Percentiles rank a stretch among this genome's conserved stretches.
phyloP scores from a whole-genome alignment of 2,888 invertebrate species.

The Drosophila emarginata region DNA sequence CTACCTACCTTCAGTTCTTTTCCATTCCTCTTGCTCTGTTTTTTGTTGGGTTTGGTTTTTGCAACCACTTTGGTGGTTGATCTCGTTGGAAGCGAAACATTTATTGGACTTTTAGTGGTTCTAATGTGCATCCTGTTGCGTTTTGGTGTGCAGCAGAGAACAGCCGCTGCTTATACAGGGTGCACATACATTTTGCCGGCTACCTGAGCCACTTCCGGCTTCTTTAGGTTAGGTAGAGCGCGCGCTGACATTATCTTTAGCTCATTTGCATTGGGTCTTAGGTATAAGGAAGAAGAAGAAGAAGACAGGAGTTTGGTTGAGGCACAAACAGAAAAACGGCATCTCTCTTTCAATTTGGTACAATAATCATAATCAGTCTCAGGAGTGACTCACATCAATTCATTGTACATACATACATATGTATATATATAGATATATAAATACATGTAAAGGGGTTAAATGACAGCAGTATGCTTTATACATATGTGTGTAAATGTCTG shows the following conservation, averaged over 20 bases:
- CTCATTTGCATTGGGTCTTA: conserved; percentile 37
- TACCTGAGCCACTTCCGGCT: conserved; percentile 73
- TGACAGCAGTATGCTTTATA: conserved; percentile 4
- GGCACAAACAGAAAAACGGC: not conserved
- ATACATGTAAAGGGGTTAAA: conserved; percentile 42
- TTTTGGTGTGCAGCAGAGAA: conserved; percentile 4
- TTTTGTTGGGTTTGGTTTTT: conserved; percentile 7
- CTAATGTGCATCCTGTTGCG: conserved; percentile 76
- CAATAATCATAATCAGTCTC: conserved; percentile 56
- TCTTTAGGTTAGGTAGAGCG: not conserved
- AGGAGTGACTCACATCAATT: conserved; percentile 39
- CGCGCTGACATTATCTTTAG: not conserved
- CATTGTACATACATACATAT: conserved; percentile 21
- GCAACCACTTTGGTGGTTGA: conserved; percentile 25
- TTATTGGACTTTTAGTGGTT: conserved; percentile 66
- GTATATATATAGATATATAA: conserved; percentile 25
- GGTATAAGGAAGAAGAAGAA: not conserved
- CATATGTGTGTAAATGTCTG: too few species aligned
- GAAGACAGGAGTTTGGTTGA: too few species aligned
- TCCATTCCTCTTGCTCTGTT: not conserved
- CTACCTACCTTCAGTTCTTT: not conserved
- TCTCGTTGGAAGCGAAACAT: conserved; percentile 33
- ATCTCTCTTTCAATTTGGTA: conserved; percentile 22
- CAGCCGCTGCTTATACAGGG: conserved; percentile 19
- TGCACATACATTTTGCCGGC: conserved; percentile 27